Evolutionary conservation across 2,888 invertebrate genomes (phyloP).

Genomic region (Lacanobia wlatinum): DNA sequence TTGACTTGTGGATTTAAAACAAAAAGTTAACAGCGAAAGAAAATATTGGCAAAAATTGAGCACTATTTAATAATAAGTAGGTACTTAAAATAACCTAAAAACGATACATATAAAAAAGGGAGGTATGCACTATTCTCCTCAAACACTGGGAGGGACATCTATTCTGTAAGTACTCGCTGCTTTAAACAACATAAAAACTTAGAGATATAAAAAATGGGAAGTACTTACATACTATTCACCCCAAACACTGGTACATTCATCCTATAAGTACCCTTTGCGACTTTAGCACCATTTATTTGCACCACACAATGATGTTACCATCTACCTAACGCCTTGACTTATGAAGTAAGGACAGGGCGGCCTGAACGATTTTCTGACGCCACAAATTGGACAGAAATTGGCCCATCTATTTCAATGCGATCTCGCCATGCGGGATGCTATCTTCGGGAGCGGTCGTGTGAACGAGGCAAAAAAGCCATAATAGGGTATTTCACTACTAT

Average conservation of each 20-base stretch:
- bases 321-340: background rate
- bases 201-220: background rate
- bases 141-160: background rate
- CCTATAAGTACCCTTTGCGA: conserved; percentile 31
- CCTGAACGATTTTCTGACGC: too few species aligned
- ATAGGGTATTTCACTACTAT: too few species aligned
- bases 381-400: too few species aligned
- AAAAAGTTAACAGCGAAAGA: background rate
- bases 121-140: background rate
- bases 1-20: background rate
- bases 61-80: conserved; percentile 13
- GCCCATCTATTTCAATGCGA: too few species aligned
- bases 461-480: too few species aligned
- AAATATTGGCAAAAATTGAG: conserved; percentile 20
- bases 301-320: background rate
- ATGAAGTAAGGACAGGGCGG: too few species aligned
- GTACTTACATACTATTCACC: background rate
- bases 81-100: background rate
- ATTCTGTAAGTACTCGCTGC: conserved; percentile 26
- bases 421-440: too few species aligned
- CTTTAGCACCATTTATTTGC: conserved; percentile 35
- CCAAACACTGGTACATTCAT: background rate
- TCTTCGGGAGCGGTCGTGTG: too few species aligned
- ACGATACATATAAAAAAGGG: background rate
- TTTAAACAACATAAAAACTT: background rate